Conservation (phyloP, 2,113 vertebrate genomes). For the Toxotes chatareus region DNA sequence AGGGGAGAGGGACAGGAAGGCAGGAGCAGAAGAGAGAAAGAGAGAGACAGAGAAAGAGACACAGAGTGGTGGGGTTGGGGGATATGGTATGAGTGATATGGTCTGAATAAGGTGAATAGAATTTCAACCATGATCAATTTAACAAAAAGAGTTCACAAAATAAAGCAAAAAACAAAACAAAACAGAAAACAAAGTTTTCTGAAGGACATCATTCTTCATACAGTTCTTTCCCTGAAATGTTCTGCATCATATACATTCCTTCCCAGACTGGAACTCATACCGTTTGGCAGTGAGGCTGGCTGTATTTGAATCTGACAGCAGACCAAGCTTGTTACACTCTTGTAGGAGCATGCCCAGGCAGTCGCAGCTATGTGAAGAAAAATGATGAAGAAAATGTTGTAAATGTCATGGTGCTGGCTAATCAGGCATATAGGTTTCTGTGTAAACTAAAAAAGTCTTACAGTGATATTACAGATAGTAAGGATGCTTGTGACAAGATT, state of each 20-base stretch:
- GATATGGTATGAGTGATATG: slow-evolving; percentile 4
- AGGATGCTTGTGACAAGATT: not conserved
- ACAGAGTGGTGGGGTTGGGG: not conserved
- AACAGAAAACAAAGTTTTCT: slow-evolving; percentile 4
- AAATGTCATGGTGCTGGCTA: too few species aligned
- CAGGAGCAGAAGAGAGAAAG: not conserved
- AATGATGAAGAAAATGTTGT: too few species aligned
- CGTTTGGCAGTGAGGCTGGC: slow-evolving; percentile 89
- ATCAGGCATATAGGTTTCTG: not conserved
- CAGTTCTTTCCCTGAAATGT: not conserved
- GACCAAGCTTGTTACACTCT: slow-evolving; percentile 95
- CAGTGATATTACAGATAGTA: not conserved
- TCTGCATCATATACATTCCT: not conserved
- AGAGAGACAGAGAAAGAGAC: not conserved
- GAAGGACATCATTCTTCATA: not conserved
- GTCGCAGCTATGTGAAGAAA: slow-evolving; percentile 88
- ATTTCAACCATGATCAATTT: not conserved
- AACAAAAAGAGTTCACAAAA: not conserved
- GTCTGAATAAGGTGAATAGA: slow-evolving; percentile 40
- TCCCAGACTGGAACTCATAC: slow-evolving; percentile 77
- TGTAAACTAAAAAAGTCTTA: not conserved
- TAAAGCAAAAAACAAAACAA: not conserved
- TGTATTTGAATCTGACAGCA: slow-evolving; percentile 91
- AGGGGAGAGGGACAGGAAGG: slow-evolving; percentile 10
- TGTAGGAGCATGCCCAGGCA: slow-evolving; percentile 93